Conservation (phyloP, 23 tunicate species). For the Trididemnum miniatum region DNA sequence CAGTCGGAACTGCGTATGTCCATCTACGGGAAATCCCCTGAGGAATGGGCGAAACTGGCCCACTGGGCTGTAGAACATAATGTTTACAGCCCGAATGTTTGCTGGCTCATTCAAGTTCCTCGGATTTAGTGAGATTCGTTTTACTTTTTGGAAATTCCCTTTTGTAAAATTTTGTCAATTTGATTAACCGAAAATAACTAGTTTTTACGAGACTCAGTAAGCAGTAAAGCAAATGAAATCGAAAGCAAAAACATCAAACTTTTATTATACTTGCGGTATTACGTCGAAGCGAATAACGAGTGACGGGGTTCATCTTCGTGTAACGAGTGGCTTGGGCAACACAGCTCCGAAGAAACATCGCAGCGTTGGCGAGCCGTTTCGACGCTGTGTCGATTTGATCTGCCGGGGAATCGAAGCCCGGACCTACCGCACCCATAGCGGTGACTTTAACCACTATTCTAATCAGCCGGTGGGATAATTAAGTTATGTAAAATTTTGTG, state of each 20-base stretch:
- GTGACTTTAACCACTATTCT: too few species aligned
- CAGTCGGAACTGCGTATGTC: conserved; percentile 88
- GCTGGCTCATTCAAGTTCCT: conserved; percentile 96
- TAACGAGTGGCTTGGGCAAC: background rate
- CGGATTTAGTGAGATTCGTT: conserved; percentile 66
- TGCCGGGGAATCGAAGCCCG: background rate
- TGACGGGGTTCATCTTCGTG: background rate
- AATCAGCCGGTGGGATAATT: too few species aligned
- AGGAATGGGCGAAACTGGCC: conserved; percentile 87
- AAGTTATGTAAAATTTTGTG: too few species aligned
- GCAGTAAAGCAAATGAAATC: background rate
- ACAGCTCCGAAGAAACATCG: background rate
- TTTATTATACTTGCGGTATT: background rate
- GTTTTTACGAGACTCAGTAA: too few species aligned
- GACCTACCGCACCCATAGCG: too few species aligned
- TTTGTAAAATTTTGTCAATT: too few species aligned
- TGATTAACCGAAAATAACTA: too few species aligned
- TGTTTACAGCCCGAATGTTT: conserved; percentile 87
- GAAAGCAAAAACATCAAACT: background rate
- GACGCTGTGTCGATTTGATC: background rate
- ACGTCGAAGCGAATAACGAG: background rate
- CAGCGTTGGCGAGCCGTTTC: background rate
- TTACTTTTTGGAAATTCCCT: background rate
- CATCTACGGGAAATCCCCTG: conserved; percentile 71
- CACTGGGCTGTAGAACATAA: conserved; percentile 85